Percentiles rank a stretch among this genome's conserved stretches.
Evolutionary conservation across 2,797 vertebrate genomes (phyloP).

Genomic region (Esox masquinongy): DNA sequence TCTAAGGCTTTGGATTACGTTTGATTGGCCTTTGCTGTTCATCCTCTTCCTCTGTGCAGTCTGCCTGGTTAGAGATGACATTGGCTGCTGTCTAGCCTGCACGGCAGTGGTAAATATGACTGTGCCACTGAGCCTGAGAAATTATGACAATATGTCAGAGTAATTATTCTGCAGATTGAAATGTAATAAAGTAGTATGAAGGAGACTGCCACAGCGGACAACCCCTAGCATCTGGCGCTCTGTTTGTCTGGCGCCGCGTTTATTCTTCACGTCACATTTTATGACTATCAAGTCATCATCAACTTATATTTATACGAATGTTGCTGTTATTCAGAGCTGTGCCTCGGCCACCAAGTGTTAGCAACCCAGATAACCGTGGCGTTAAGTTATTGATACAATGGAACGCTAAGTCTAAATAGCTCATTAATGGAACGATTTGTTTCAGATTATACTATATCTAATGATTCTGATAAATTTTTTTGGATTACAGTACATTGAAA

Average conservation of each 20-base stretch:
- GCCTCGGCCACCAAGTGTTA: conserved; percentile 26
- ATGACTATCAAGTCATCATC: conserved; percentile 24
- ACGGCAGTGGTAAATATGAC: conserved; percentile 11
- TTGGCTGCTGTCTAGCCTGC: conserved; percentile 13
- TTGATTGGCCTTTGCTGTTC: not conserved
- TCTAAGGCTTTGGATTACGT: not conserved
- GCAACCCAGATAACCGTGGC: conserved; percentile 38
- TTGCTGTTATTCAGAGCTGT: conserved; percentile 9
- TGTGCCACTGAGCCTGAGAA: conserved; percentile 24
- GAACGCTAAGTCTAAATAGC: conserved; percentile 23
- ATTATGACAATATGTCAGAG: conserved; percentile 25
- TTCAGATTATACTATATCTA: conserved; percentile 9
- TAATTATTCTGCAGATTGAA: conserved; percentile 38
- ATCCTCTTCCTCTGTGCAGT: not conserved
- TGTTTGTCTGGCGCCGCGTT: conserved; percentile 6
- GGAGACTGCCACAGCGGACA: conserved; percentile 24
- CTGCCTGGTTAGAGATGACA: not conserved
- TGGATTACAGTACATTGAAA: conserved; percentile 19
- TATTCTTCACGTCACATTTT: conserved; percentile 44
- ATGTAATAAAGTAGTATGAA: conserved; percentile 43
- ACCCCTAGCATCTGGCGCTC: conserved; percentile 34
- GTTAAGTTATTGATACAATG: conserved; percentile 26
- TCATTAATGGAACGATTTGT: conserved; percentile 9
- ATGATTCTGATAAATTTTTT: conserved; percentile 16
- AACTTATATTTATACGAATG: conserved; percentile 28